These are phyloP conservation scores for Anodontia alba DNA, from an alignment of 2,888 invertebrate species.

Conservation along the genomic window DNA sequence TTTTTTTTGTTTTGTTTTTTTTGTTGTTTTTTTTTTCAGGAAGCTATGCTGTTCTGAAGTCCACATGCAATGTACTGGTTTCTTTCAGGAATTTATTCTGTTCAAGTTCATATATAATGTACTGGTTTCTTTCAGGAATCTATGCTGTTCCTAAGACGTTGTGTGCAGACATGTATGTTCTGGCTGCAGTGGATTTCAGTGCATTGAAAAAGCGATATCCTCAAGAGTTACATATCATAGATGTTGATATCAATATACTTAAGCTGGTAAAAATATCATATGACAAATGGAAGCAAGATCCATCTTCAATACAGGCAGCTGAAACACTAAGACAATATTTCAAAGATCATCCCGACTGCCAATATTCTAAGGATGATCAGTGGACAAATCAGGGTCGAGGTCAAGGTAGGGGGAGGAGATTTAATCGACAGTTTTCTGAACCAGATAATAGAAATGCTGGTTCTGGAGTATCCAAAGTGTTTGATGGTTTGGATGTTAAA, in stretches of 20 bases:
- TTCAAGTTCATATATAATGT: no score
- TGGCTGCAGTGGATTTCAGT: conserved; percentile 42
- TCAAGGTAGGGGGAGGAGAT: conserved; percentile 8
- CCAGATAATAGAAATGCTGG: neutral
- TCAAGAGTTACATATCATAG: conserved; percentile 57
- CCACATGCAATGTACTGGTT: no score
- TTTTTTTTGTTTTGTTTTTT: no score
- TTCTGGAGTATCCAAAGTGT: neutral
- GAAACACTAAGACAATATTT: conserved; percentile 23
- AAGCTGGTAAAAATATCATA: conserved; percentile 33
- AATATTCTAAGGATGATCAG: conserved; percentile 10
- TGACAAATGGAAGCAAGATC: conserved; percentile 40
- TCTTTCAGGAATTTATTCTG: no score
- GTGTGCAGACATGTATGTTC: conserved; percentile 60
- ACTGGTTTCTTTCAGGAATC: conserved; percentile 52
- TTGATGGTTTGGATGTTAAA: neutral
- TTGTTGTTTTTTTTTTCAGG: no score
- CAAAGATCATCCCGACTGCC: neutral
- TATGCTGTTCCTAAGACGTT: conserved; percentile 60
- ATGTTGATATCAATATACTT: conserved; percentile 53
- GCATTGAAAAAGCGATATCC: conserved; percentile 3
- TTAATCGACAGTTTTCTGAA: neutral
- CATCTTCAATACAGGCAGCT: conserved; percentile 20
- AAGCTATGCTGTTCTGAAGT: no score
- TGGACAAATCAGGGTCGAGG: neutral